Evolutionary conservation across 2,888 invertebrate genomes (phyloP), one percentile per base, ranked within the genome.

Genomic region (Orchestes rusci): DNA sequence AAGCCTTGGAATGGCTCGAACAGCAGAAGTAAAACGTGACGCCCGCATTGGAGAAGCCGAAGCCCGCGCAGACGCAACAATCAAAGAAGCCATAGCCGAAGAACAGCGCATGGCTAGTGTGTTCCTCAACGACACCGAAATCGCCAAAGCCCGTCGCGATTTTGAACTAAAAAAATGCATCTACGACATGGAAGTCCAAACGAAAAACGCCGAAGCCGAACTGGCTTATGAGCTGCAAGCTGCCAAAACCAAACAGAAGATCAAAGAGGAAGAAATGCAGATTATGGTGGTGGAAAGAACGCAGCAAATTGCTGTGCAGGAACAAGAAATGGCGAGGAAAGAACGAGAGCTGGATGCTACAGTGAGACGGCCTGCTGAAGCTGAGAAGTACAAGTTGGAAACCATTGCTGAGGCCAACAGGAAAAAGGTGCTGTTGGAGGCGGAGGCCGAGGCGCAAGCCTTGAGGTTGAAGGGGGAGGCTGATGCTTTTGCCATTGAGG

Each of bases 41-140:
- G 96, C 96, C 1, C 79, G 94, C 44, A 96, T 96, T 56, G 96
- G 96, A 8, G 96, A 97, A 66, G 96, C 96, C 0, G 94, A 96
- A 65, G 96, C 96, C 1, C 81, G 87, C 40, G 81, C 86, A 41
- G 95, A 96, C 63, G 89, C 95, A 0, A 82, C 81, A 60, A 92
- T 93, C 58, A 89, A 90, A 63, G 94, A 95, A 70, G 95, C 95
- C 0, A 84, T 93, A 63, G 96, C 96, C 0, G 95, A 96, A 66
- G 94, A 96, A 67, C 91, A 94, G 66, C 76, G 94, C 36, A 92
- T 95, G 93, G 93, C 94, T 0, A 78, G 94, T 1, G 80, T 91
- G 50, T 92, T 92, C 67, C 71, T 89, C 13, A 97, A 97, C 70
- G 95, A 97, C 65, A 93, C 94, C 1, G 95, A 96, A 69, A 95